Conservation (phyloP, 2,797 vertebrate species). For the Pseudocheirus occidentalis region DNA sequence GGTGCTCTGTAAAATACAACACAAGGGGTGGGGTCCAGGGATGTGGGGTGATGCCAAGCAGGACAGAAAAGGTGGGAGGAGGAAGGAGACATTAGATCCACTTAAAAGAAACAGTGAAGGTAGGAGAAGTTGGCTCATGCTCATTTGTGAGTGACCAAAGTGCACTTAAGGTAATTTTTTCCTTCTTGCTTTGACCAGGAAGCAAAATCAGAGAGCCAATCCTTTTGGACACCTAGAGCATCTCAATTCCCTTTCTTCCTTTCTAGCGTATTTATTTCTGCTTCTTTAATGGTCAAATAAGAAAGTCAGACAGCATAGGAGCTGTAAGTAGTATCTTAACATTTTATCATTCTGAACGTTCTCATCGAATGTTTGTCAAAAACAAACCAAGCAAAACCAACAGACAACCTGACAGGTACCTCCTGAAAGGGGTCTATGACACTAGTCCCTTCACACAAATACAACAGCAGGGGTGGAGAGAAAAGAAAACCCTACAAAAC, state of each 20-base stretch:
- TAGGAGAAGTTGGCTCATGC: not conserved
- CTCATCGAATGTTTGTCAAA: not conserved
- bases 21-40: conserved; percentile 31
- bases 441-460: not conserved
- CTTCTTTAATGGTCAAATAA: not conserved
- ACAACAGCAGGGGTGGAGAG: too few species aligned
- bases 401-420: not conserved
- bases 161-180: not conserved
- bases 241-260: not conserved
- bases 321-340: not conserved
- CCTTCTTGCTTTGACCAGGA: conserved; percentile 11
- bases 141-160: not conserved
- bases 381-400: too few species aligned
- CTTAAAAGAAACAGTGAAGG: conserved; percentile 11
- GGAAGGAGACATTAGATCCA: conserved; percentile 51
- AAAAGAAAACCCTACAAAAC: not conserved
- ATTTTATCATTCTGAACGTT: not conserved
- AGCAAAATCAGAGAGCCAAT: not conserved
- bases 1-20: conserved; percentile 85
- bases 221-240: not conserved
- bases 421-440: not conserved
- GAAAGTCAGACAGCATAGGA: not conserved
- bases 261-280: not conserved
- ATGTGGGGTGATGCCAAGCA: conserved; percentile 43
- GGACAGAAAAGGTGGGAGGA: conserved; percentile 25